Evolutionary conservation across 2,888 invertebrate species (phyloP), one percentile per base, ranked within the genome.

Genomic region (Lampropteryx suffumata): DNA sequence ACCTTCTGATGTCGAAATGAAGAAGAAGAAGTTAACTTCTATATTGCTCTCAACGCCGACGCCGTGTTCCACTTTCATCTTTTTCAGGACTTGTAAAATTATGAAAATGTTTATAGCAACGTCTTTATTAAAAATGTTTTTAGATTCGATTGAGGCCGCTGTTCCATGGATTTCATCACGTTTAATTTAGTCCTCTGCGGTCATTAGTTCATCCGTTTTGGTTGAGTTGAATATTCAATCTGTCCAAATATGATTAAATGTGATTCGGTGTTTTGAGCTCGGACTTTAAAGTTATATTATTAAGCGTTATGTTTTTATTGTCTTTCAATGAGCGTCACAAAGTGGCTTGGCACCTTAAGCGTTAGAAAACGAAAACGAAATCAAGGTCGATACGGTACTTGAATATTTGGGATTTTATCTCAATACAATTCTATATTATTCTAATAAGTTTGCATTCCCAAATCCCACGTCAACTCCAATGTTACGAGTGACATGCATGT

Each of bases 381-480:
- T 79, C 86, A 86, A 88, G 87, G 88, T 78, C 87, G 84, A 67
- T 76, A 84, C 84, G 84, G 79, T 70, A 67, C 56, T 59, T 82
- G 78, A 67, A 71, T 80, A 86, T 88, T 84, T 81, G 72, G 83
- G 73, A 69, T 82, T 7, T 5, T 1, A 74, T 72, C 64, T 56
- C 54, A 63, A 52, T 59, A 69, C 61, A 55, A 69, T 73, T 26
- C 24, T 71, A 67, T 68, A 68, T 34, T 36, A 35, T 51, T 26
- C 17, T n/a, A 29, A 10, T n/a, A 21, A 3, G 17, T 17, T 40
- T 21, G 21, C 12, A 40, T 40, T 8, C 17, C 14, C 12, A 26
- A 27, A 1, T 9, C 3, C 8, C 3, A 14, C n/a, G n/a, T n/a
- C 12, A 30, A 11, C 21, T 21, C 21, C 3, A 21, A 21, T 10